Evolutionary conservation across 2,888 invertebrate genomes (phyloP).

Genomic region (Lagria hirta): DNA sequence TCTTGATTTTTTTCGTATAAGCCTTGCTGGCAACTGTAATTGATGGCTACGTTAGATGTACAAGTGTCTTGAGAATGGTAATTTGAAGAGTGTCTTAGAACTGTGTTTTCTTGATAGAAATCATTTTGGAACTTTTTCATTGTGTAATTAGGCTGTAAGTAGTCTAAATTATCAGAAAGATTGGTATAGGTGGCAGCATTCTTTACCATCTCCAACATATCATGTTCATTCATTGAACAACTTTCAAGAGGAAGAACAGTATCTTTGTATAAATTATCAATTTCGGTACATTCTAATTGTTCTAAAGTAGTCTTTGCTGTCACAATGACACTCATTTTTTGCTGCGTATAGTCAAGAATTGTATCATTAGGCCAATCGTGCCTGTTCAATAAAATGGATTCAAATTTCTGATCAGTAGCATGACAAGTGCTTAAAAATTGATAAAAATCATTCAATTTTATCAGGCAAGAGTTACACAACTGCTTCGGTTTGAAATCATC

Average conservation of each 20-base stretch:
- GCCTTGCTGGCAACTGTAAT: conserved; percentile 22
- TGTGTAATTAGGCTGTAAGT: conserved; percentile 20
- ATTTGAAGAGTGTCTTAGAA: conserved; percentile 21
- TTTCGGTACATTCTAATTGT: conserved; percentile 21
- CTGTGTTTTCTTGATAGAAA: conserved; percentile 18
- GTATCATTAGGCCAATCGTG: conserved; percentile 16
- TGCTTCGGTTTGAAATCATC: conserved; percentile 52
- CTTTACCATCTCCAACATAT: conserved; percentile 28
- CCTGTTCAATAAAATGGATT: conserved; percentile 36
- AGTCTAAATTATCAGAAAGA: conserved; percentile 22
- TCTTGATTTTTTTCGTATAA: conserved; percentile 6
- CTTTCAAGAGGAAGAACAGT: conserved; percentile 23
- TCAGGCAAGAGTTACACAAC: conserved; percentile 47
- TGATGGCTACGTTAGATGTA: conserved; percentile 12
- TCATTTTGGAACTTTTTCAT: conserved; percentile 16
- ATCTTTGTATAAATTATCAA: conserved; percentile 27
- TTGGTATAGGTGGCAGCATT: conserved; percentile 23
- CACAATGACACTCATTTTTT: conserved; percentile 36
- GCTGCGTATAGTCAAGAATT: conserved; percentile 18
- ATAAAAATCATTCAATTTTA: conserved; percentile 49
- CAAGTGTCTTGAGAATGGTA: conserved; percentile 21
- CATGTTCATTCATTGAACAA: conserved; percentile 24
- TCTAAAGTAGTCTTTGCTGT: conserved; percentile 28
- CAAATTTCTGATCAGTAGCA: conserved; percentile 49
- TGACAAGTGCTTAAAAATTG: conserved; percentile 47